Evolutionary conservation across 2,113 vertebrate genomes (phyloP).

Genomic region (Scalopus aquaticus): DNA sequence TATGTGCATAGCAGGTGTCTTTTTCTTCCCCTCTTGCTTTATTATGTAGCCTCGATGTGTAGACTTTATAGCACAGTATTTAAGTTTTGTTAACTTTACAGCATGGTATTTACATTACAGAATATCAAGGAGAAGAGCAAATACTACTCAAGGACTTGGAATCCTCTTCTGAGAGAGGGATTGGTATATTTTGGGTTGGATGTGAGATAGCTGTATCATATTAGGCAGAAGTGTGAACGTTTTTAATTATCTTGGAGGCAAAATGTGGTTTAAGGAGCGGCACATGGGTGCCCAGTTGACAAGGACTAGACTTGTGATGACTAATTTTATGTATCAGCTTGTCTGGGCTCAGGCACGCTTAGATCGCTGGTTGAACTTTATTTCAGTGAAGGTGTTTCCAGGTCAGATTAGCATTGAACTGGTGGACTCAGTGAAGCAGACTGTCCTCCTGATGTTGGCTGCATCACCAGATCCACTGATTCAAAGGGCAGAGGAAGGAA

Average conservation of each 20-base stretch:
- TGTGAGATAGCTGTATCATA: background rate
- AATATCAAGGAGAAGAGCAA: background rate
- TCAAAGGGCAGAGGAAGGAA: background rate
- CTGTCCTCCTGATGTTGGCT: background rate
- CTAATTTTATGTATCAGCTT: background rate
- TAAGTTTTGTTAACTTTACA: background rate
- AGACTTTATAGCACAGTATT: background rate
- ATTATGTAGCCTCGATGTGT: background rate
- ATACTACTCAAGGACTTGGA: background rate
- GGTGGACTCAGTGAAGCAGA: background rate
- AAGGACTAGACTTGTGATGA: background rate
- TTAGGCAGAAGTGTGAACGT: background rate
- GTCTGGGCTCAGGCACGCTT: background rate
- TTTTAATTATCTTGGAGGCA: background rate
- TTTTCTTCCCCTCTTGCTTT: background rate
- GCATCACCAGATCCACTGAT: background rate
- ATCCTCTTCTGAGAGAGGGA: background rate
- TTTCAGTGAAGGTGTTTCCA: background rate
- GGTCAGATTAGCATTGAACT: background rate
- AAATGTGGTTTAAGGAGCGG: background rate
- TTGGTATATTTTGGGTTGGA: background rate
- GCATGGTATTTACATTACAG: background rate
- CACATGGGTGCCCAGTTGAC: background rate
- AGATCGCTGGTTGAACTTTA: background rate
- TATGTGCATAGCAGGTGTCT: background rate